These are phyloP conservation scores for Acanthoscelides obtectus DNA, from an alignment of 2,888 invertebrate genomes.

Conservation along the genomic window DNA sequence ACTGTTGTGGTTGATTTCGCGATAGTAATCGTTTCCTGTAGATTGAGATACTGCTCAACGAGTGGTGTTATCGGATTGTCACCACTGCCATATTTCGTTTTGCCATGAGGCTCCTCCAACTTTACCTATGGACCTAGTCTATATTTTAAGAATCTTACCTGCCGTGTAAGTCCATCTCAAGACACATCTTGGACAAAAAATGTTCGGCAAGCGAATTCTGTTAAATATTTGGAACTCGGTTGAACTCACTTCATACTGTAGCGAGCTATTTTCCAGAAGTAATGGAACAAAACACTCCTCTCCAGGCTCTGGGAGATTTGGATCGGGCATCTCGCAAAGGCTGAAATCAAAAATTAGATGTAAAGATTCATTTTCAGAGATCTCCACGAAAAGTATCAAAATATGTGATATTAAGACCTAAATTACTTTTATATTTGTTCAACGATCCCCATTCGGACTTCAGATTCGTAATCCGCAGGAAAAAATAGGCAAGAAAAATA, in stretches of 20 bases:
- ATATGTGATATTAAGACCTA: no score
- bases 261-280: slow-evolving; percentile 36
- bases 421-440: no score
- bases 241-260: slow-evolving; percentile 11
- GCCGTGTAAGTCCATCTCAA: slow-evolving; percentile 49
- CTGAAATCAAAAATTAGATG: slow-evolving; percentile 25
- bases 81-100: no score
- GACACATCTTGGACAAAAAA: slow-evolving; percentile 49
- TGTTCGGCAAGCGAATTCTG: slow-evolving; percentile 42
- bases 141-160: slow-evolving; percentile 15
- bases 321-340: slow-evolving; percentile 41
- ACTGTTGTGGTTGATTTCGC: no score
- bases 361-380: not conserved
- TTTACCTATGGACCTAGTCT: not conserved
- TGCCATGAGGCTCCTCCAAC: not conserved
- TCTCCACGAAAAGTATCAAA: no score
- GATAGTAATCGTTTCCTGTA: no score
- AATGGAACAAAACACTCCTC: slow-evolving; percentile 46
- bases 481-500: no score
- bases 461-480: no score
- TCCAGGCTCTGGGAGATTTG: slow-evolving; percentile 41
- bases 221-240: slow-evolving; percentile 7
- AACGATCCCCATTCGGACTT: no score
- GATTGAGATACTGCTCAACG: no score
- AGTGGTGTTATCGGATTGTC: not conserved